phyloP scores from a whole-genome alignment of 2,797 vertebrate species.

The Morus bassanus region DNA sequence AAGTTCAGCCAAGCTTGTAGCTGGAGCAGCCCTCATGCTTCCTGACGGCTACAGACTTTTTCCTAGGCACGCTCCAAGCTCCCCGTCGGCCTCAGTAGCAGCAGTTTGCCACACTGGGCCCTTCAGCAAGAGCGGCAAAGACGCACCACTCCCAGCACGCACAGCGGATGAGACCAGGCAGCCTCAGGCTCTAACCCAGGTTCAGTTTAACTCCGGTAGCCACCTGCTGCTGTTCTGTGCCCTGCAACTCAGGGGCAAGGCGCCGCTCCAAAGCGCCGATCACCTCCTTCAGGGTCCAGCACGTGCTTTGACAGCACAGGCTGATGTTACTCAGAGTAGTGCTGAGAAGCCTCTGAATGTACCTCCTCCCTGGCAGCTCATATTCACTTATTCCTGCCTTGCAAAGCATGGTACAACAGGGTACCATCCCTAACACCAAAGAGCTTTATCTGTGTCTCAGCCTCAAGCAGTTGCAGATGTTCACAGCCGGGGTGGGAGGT shows the following conservation, averaged over 20 bases:
- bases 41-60: not conserved
- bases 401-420: no score
- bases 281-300: not conserved
- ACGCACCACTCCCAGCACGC: accelerated
- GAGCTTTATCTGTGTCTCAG: not conserved
- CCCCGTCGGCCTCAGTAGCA: no score
- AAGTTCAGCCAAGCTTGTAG: not conserved
- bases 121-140: not conserved
- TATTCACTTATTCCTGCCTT: not conserved
- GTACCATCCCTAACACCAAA: accelerated
- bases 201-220: accelerated
- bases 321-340: no score
- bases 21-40: not conserved
- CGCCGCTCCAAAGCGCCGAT: not conserved
- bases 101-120: not conserved
- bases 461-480: not conserved
- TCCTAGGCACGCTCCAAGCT: not conserved
- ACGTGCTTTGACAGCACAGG: not conserved
- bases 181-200: not conserved
- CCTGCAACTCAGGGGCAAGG: no score
- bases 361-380: not conserved
- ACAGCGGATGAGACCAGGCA: accelerated
- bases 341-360: not conserved
- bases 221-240: no score
- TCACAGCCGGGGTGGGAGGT: not conserved